Conservation (phyloP, 1,140 invertebrate species). For the Neodiprion lecontei region DNA sequence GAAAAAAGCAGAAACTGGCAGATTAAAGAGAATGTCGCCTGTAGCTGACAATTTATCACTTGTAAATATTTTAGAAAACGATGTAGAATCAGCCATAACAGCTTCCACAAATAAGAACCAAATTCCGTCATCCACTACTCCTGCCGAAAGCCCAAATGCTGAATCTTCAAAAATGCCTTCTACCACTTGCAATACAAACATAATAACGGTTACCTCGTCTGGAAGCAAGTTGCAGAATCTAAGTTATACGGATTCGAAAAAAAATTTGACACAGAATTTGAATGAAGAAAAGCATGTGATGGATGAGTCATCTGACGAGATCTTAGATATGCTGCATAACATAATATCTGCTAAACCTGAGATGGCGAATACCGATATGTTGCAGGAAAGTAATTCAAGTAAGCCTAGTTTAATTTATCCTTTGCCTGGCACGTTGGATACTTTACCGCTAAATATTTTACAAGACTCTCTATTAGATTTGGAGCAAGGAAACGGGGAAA, state of each 20-base stretch:
- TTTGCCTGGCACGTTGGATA: constrained; percentile 53
- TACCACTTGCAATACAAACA: constrained; percentile 29
- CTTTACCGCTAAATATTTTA: constrained; percentile 55
- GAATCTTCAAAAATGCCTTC: constrained; percentile 37
- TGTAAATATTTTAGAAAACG: constrained; percentile 59
- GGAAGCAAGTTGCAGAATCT: constrained; percentile 30
- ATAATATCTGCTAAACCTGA: constrained; percentile 63
- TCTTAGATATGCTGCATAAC: constrained; percentile 72
- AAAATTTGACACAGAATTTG: constrained; percentile 32
- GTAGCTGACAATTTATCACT: constrained; percentile 55
- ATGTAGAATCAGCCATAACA: constrained; percentile 40
- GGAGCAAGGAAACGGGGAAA: constrained; percentile 44
- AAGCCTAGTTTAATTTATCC: constrained; percentile 55
- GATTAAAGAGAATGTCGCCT: constrained; percentile 53
- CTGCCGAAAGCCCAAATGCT: constrained; percentile 32
- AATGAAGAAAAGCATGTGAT: constrained; percentile 41
- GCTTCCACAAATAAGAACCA: constrained; percentile 40
- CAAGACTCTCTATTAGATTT: constrained; percentile 54
- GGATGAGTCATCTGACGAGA: constrained; percentile 70
- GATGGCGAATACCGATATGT: constrained; percentile 50
- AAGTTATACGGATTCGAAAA: constrained; percentile 35
- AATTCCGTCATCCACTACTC: constrained; percentile 35
- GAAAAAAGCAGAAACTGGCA: constrained; percentile 34
- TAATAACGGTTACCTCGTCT: constrained; percentile 20
- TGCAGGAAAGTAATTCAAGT: constrained; percentile 44